Base-by-base conservation (phyloP, 2,113 vertebrate species). In the Rana temporaria region DNA sequence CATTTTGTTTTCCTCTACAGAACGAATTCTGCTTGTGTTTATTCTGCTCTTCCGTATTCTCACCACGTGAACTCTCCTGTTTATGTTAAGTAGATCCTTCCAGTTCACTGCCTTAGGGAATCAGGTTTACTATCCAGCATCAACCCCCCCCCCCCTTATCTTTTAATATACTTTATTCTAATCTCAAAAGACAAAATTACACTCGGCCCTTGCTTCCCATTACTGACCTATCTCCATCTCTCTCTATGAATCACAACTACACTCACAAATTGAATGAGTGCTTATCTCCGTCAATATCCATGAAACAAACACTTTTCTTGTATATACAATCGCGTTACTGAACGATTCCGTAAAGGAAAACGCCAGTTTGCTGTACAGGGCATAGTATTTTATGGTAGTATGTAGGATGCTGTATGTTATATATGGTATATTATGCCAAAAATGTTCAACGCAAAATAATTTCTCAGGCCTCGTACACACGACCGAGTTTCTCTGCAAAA, bases 111-210 rank as follows among this genome's bases (percentile, higher is more conserved):
- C 30, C 34, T 30, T 16, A 22, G 52, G 19, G 16, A 65, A 30
- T 75, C 34, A 48, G 38, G 16, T 53, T 53, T 38, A 5, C 16
- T 20, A 19, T 65, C 62, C 18, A 22, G 32, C 19, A 76, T 53
- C 20, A 24, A 26, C 42, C 5, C 22, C 52, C 30, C 52, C 30
- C 8, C 14, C 48, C 59, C 48, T 77, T 77, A 77, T 77, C 74
- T 64, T 77, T 77, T 53, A 53, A 65, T 65, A 32, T 65, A 65
- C 22, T 64, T 48, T 52, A 32, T 77, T 73, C 70, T 22, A 18
- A 22, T 77, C 9, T 48, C 59, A 4, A 52, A 62, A 52, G 22
- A 65, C 59, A 65, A 64, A n/a, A 22, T 77, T 52, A n/a, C 59
- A 64, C 22, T 14, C 18, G 24, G 26, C 55, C 26, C 59, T 59